Evolutionary conservation across 1,140 invertebrate species (phyloP), one percentile per base, ranked within the genome.

Genomic region (Spodoptera frugiperda): DNA sequence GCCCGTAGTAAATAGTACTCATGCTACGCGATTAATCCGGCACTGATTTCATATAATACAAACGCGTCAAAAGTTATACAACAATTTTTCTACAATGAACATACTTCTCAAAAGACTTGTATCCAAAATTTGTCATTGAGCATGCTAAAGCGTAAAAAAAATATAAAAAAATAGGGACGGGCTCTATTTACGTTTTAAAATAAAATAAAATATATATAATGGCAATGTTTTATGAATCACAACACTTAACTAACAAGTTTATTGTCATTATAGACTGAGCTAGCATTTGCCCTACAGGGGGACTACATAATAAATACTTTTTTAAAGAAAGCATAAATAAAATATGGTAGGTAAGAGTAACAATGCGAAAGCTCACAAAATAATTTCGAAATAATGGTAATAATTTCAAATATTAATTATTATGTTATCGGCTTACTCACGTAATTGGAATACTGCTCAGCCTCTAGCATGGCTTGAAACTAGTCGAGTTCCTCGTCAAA

Each of bases 191-290:
- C 6, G 15, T 51, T 30, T 51, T 11, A 33, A 25, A 68, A 53
- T 15, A n/a, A n/a, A 33, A n/a, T n/a, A n/a, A 68, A 71, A 55
- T 30, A 65, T 21, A 46, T 14, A 57, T 48, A 49, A 67, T 71
- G 51, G 49, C 51, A 71, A 71, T 71, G 21, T 63, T 59, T 59
- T 46, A 19, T 44, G 25, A 25, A 71, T 55, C 68, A 71, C 49
- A 71, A 55, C 53, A 71, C 68, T 71, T 71, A 71, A 15, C 68
- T 71, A 71, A n/a, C 53, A 55, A 70, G 21, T 55, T 71, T 71
- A 71, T 71, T 71, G 68, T 71, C 68, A 71, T 46, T 71, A 21
- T 46, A 55, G 33, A 54, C 68, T 68, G 65, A 68, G 68, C 68
- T 71, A 4, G 21, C 44, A 57, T 71, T 71, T 57, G 53, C 53